phyloP scores from a whole-genome alignment of 2,113 vertebrate species.

The Zingel zingel region DNA sequence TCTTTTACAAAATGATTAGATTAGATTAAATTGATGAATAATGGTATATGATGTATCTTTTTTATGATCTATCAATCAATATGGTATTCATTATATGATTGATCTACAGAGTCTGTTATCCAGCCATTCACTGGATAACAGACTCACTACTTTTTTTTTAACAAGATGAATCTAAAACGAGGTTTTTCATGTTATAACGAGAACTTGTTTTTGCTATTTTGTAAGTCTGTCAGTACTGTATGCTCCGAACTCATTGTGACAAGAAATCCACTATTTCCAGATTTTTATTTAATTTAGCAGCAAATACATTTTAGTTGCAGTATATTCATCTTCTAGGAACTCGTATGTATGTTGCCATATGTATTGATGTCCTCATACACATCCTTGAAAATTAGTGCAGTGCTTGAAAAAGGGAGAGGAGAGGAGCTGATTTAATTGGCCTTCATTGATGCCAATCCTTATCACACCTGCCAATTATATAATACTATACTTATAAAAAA shows the following conservation, averaged over 20 bases:
- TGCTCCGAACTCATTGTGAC: neutral
- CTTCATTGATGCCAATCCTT: conserved; percentile 13
- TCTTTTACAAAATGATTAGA: too few relatives aligned
- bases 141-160: neutral
- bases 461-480: conserved; percentile 16
- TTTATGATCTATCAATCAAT: neutral
- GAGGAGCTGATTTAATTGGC: conserved; percentile 2
- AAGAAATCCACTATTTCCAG: neutral
- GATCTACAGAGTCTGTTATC: too few relatives aligned
- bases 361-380: neutral
- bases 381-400: neutral
- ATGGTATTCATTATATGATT: neutral
- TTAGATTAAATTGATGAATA: neutral
- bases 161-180: neutral
- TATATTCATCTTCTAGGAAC: neutral
- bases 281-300: neutral
- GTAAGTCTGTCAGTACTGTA: neutral
- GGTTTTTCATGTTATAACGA: neutral
- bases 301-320: neutral
- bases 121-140: neutral
- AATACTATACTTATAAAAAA: too few relatives aligned
- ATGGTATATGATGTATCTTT: neutral
- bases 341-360: neutral
- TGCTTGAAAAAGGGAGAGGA: neutral
- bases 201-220: neutral